A percentile compares a stretch with the other conserved stretches of the same genome.
These are phyloP conservation scores for Myiagra hebetior DNA, from an alignment of 2,113 vertebrate genomes.

Conservation along the genomic window DNA sequence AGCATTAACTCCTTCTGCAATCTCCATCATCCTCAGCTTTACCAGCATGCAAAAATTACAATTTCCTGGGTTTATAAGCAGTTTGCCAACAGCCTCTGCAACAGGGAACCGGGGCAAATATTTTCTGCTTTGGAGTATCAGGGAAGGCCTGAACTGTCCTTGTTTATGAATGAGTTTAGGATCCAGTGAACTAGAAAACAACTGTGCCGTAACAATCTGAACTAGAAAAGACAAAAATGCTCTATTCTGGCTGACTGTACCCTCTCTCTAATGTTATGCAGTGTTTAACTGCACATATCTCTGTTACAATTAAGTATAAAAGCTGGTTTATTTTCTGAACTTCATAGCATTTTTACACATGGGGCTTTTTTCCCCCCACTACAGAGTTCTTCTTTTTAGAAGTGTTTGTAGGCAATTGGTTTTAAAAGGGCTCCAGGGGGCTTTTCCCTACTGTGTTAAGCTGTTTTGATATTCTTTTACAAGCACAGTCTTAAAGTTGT, in stretches of 20 bases:
- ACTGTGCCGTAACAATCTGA: conserved; percentile 17
- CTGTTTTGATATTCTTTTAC: conserved; percentile 69
- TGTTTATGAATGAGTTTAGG: conserved; percentile 27
- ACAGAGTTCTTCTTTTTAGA: conserved; percentile 19
- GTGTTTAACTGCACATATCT: conserved; percentile 23
- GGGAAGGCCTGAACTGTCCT: not conserved
- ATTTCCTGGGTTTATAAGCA: not conserved
- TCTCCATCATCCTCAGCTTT: not conserved
- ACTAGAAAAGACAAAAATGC: conserved; percentile 21
- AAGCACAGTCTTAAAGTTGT: conserved; percentile 46
- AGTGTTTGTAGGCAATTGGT: conserved; percentile 47
- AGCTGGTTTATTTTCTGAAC: conserved; percentile 27
- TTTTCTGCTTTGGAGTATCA: not conserved
- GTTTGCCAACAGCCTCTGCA: not conserved
- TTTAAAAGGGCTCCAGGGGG: conserved; percentile 55
- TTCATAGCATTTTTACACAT: conserved; percentile 26
- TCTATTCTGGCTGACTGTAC: not conserved
- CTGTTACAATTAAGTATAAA: conserved; percentile 1
- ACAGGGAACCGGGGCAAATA: not conserved
- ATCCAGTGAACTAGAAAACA: conserved; percentile 46
- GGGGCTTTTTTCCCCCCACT: not conserved
- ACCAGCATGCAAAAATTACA: not conserved
- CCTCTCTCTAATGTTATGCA: not conserved
- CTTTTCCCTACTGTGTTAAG: conserved; percentile 61
- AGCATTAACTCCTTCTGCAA: not conserved